Evolutionary conservation across 2,797 vertebrate genomes (phyloP).

Genomic region (Danio choprae): DNA sequence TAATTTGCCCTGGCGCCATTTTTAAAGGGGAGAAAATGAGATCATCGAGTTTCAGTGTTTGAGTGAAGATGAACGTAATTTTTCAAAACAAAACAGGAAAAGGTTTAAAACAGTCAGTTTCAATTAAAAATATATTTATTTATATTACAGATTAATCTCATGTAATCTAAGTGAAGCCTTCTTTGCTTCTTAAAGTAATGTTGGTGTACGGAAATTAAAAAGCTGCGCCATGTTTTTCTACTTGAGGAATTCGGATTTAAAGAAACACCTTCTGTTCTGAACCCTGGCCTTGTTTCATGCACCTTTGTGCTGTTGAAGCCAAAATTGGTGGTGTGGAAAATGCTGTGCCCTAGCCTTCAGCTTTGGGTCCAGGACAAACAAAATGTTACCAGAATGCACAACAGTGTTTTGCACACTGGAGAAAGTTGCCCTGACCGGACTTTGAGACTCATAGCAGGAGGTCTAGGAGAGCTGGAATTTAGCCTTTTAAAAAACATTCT

Average conservation of each 20-base stretch:
- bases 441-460: neutral
- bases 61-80: slow-evolving; percentile 51
- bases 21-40: slow-evolving; percentile 69
- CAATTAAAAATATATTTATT: neutral
- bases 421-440: neutral
- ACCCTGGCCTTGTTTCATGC: slow-evolving; percentile 10
- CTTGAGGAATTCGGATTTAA: neutral
- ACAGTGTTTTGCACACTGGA: neutral
- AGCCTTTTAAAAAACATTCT: neutral
- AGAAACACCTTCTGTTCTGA: slow-evolving; percentile 7
- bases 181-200: neutral
- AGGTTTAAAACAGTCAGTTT: neutral
- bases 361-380: slow-evolving; percentile 1
- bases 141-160: neutral
- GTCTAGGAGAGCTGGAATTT: neutral
- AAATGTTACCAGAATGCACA: neutral
- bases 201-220: slow-evolving; percentile 18
- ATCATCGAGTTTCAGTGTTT: slow-evolving; percentile 60
- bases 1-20: slow-evolving; percentile 70
- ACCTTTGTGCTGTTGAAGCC: neutral
- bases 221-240: slow-evolving; percentile 11
- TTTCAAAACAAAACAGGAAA: slow-evolving; percentile 32
- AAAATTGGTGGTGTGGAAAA: neutral
- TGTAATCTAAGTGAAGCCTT: neutral
- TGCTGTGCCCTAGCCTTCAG: neutral